phyloP scores from a whole-genome alignment of 2,113 vertebrate species.

The Scophthalmus maximus region DNA sequence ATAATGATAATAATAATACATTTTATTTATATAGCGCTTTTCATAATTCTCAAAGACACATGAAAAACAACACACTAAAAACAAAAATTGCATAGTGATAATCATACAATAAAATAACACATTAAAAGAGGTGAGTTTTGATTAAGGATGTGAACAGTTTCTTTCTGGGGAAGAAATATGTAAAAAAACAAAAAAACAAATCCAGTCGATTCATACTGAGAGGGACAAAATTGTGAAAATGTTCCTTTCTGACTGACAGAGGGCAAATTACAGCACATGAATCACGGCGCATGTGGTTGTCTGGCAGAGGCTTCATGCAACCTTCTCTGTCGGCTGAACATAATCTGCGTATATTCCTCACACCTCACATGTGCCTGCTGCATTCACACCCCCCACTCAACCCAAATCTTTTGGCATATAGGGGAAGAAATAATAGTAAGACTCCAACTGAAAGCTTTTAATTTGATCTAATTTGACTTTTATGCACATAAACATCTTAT shows the following conservation, averaged over 20 bases:
- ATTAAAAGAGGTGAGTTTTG: too few relatives aligned
- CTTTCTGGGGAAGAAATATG: too few relatives aligned
- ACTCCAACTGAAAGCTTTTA: neutral
- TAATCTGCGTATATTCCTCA: neutral
- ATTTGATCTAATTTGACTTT: too few relatives aligned
- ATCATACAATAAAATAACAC: too few relatives aligned
- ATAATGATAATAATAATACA: too few relatives aligned
- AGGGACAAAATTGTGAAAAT: neutral
- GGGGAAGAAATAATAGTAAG: conserved; percentile 9
- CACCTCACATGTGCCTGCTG: conserved; percentile 7
- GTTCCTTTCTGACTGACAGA: neutral
- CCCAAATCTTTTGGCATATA: neutral
- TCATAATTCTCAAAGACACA: too few relatives aligned
- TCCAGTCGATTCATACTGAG: neutral
- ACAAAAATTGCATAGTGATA: too few relatives aligned
- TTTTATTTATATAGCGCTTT: too few relatives aligned
- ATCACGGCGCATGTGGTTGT: neutral
- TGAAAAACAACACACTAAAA: too few relatives aligned
- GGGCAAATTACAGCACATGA: neutral
- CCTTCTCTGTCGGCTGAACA: neutral
- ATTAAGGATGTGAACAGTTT: too few relatives aligned
- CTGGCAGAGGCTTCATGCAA: neutral
- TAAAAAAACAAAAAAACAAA: too few relatives aligned
- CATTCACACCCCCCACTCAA: conserved; percentile 5
- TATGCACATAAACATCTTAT: too few relatives aligned